Evolutionary conservation across 2,888 invertebrate genomes (phyloP), one percentile per base, ranked within the genome.

Genomic region (Cryptocheilus praepositus): DNA sequence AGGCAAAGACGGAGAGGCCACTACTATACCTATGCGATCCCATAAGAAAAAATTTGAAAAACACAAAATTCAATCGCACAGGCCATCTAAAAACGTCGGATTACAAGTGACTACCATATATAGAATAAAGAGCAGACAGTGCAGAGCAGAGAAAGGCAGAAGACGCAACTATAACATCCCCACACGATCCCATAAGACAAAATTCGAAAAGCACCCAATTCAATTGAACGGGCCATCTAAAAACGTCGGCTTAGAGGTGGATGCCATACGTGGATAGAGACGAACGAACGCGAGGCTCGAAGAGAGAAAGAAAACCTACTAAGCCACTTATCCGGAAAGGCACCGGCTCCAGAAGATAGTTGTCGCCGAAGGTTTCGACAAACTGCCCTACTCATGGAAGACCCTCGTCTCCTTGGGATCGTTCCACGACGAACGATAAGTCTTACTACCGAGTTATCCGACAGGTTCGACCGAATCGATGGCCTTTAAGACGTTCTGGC

Each of bases 311-410:
- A 53, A 51, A 36, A 4, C 51, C 25, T 60, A 63, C 67, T 79
- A 81, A 82, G 81, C 80, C 80, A 82, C 81, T 82, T 82, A 81
- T 81, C 82, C 73, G 73, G 71, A 70, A 76, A 67, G 65, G 63
- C 76, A 74, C 65, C 70, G 70, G 52, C 64, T 67, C 43, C 67
- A 67, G 64, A 62, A 76, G 73, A 78, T 76, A 77, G 77, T 73
- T 74, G 76, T 79, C 74, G 72, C 74, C 61, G 66, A 70, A 73
- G 73, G 74, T 72, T 66, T 78, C 76, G 73, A 78, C 79, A 77
- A 79, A 78, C 73, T 78, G 68, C 73, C 76, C 65, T 66, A 68
- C 74, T 76, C 68, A 72, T 61, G 63, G n/a, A 70, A 60, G 64
- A 68, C 68, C 73, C 67, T 69, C 59, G 66, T 72, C 69, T 72